Base-by-base conservation (phyloP, 1,140 invertebrate species). In the Nasonia vitripennis region DNA sequence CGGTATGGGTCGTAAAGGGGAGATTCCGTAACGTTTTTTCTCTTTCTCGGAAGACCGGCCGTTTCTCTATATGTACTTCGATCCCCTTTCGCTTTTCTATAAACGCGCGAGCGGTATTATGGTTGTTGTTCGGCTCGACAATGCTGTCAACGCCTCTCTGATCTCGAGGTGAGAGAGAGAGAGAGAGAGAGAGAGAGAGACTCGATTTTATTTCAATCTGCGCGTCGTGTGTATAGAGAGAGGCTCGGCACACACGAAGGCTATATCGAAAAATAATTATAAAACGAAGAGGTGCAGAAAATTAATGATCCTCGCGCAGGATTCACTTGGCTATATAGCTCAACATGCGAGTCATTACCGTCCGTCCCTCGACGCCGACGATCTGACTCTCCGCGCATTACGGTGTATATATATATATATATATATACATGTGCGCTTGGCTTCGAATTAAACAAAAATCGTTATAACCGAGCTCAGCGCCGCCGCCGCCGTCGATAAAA, bases 201-300 rank as follows among this genome's bases (percentile, higher is more conserved):
- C 34, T 68, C 10, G 2, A 81, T 81, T 48, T 71, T 73, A 71
- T 45, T 48, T 73, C 79, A 12, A 81, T 81, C 14, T 55, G 11
- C 12, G 48, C 12, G 11, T 14, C 11, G 1, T 17, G 14, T 17
- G 14, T 45, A 9, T 45, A 9, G 6, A 62, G 17, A 62, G 55
- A 14, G 20, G 20, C 17, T 20, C 55, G 5, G 55, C 51, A 55
- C 51, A 55, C 51, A 55, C 12, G 17, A 14, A 62, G 55, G 5
- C n/a, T n/a, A n/a, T 67, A 75, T 75, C 10, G 71, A 9, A 75
- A 34, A 82, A 75, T 75, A 37, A 82, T 75, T 75, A 41, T 51
- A 75, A 37, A 37, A 37, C 5, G 34, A 37, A 37, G 62, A 82
- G 37, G 23, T 74, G 20, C 2, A 9, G 73, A 77, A 67, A 77